Evolutionary conservation across 2,113 vertebrate species (phyloP), one percentile per base, ranked within the genome.

Genomic region (Sorex araneus): DNA sequence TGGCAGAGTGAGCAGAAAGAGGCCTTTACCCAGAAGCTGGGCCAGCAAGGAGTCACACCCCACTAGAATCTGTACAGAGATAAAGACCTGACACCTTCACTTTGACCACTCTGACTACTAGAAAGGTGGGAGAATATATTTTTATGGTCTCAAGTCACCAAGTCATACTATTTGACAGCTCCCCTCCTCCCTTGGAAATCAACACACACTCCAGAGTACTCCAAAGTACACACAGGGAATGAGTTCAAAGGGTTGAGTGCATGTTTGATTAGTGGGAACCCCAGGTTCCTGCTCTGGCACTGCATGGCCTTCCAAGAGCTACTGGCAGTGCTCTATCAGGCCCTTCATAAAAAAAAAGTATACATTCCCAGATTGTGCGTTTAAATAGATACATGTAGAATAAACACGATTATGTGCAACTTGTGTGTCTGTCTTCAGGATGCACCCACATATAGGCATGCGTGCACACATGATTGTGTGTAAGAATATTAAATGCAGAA

Each of bases 101-200:
- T 87, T 70, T 60, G 40, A 43, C n/a, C n/a, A 45, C 12, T 57
- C 28, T 54, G 40, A 45, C 8, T 13, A 64, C 54, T 30, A 87
- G 25, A 57, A 45, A 2, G 3, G 3, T 36, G 64, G 73, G 7
- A 64, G 54, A 93, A 86, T 50, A 76, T 19, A 21, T 74, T 40
- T 86, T 76, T 47, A 63, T 57, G 32, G 10, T 54, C 78, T 73
- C 73, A 88, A 88, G 66, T 50, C 34, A 84, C 28, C 34, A 75
- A 74, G 8, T 80, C 15, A 88, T 50, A 50, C 47, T 50, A 50
- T 50, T 50, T 50, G 9, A 13, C 45, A 54, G 45, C 25, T 82
- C 57, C 43, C 1, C 13, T 32, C 8, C 75, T 23, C 36, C n/a
- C 30, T 67, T 30, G 21, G 25, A 60, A 69, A 89, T n/a, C 15